A percentile compares a stretch with the other conserved stretches of the same genome.
phyloP scores from a whole-genome alignment of 2,888 invertebrate species.

The Hololepta plana region DNA sequence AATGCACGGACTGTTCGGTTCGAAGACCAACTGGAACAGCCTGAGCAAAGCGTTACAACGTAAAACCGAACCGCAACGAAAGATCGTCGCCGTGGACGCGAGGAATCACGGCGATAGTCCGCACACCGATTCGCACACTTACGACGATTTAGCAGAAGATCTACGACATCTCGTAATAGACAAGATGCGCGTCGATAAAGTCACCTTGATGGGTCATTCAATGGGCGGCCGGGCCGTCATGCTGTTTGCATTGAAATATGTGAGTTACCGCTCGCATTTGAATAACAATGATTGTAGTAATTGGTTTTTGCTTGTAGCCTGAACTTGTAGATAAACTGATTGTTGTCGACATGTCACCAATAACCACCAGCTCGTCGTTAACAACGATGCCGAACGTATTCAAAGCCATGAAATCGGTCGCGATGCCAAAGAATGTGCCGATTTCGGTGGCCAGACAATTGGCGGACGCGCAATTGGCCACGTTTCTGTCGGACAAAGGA shows the following conservation, averaged over 20 bases:
- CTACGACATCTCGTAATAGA: constrained; percentile 41
- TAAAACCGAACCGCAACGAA: constrained; percentile 43
- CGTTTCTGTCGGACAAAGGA: constrained; percentile 33
- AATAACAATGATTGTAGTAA: not conserved
- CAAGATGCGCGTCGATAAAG: constrained; percentile 41
- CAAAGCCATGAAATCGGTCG: constrained; percentile 42
- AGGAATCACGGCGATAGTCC: constrained; percentile 93
- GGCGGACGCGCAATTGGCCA: constrained; percentile 44
- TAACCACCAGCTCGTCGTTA: constrained; percentile 39
- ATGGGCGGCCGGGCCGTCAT: constrained; percentile 92
- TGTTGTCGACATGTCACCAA: constrained; percentile 56
- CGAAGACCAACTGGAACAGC: constrained; percentile 73
- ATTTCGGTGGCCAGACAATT: constrained; percentile 48
- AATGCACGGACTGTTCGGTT: constrained; percentile 75
- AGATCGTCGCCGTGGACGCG: constrained; percentile 61
- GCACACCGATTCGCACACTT: constrained; percentile 54
- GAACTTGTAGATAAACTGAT: constrained; percentile 44
- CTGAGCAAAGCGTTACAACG: constrained; percentile 52
- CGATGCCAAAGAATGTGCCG: constrained; percentile 40
- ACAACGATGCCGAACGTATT: constrained; percentile 44
- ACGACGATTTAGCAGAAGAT: constrained; percentile 58
- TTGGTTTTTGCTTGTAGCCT: constrained; percentile 27
- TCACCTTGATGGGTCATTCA: constrained; percentile 71
- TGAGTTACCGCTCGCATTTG: constrained; percentile 19
- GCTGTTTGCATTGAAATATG: constrained; percentile 59